These are phyloP conservation scores for Rugalucina vietnamica DNA, from an alignment of 2,888 invertebrate species.

Conservation along the genomic window DNA sequence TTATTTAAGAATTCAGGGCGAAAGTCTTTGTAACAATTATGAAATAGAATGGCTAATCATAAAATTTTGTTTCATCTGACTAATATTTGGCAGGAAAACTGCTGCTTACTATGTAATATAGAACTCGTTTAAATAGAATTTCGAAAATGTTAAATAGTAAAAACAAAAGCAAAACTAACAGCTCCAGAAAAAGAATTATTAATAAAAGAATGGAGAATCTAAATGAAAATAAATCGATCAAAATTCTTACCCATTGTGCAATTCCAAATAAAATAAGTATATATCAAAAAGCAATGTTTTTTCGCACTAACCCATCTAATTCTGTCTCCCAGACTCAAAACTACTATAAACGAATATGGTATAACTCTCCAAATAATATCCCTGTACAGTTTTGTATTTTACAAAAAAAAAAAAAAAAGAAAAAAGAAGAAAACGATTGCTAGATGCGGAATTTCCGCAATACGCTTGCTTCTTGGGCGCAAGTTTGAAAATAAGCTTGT, in stretches of 20 bases:
- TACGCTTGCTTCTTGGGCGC: too few species aligned
- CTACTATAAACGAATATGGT: slow-evolving; percentile 1
- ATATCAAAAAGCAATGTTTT: slow-evolving; percentile 10
- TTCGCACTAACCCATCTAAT: slow-evolving; percentile 11
- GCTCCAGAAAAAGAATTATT: background rate
- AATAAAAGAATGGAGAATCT: background rate
- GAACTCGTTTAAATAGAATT: background rate
- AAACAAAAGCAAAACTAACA: background rate
- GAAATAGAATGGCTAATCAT: too few species aligned
- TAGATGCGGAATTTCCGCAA: too few species aligned
- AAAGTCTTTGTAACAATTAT: slow-evolving; percentile 33
- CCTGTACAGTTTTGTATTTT: too few species aligned
- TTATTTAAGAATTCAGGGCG: slow-evolving; percentile 53
- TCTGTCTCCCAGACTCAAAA: slow-evolving; percentile 3
- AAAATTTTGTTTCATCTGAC: too few species aligned
- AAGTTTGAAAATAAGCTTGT: too few species aligned
- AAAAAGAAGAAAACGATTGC: too few species aligned
- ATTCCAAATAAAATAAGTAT: background rate
- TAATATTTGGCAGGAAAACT: too few species aligned
- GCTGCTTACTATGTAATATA: background rate
- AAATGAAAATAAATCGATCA: background rate
- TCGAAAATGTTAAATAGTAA: background rate
- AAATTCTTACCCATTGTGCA: background rate
- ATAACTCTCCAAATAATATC: slow-evolving; percentile 5
- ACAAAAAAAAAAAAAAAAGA: too few species aligned